Base-by-base conservation (phyloP, 2,113 vertebrate genomes). In the Hydropotes inermis region DNA sequence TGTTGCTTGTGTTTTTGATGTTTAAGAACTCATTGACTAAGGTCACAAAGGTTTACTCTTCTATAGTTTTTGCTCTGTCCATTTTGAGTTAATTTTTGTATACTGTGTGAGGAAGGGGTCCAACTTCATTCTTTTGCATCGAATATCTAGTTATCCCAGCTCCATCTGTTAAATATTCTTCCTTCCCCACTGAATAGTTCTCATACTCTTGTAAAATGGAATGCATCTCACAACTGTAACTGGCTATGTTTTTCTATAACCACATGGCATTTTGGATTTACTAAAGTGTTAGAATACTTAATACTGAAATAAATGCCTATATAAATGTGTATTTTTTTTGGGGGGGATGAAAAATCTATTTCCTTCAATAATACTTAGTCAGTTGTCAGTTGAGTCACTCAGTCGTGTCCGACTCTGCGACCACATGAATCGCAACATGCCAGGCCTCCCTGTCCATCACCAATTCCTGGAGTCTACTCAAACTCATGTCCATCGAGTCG, bases 11-110 rank as follows among this genome's bases (percentile, higher is more conserved):
- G 70, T 64, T 83, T 47, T 81, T 61, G 55, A 27, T 64, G 5
- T 60, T 92, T 67, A 90, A 94, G 83, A 97, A 89, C 61, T 39
- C 70, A 85, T 10, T 15, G n/a, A 43, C n/a, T 91, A 87, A 90
- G 47, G 39, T 78, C 52, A 81, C 8, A 47, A 70, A 79, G 39
- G 4, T 78, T 97, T 27, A 94, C 16, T 57, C n/a, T 52, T 27
- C 30, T 86, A 28, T 39, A 58, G 28, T 47, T 89, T 45, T 82
- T 83, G 52, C 33, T 84, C 19, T 55, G 60, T 67, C 57, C 7
- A 79, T 21, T 93, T 70, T 14, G 39, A 45, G 28, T 45, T 85
- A 70, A 47, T 28, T 88, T 91, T 78, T 93, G 33, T n/a, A 21
- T 50, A 60, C 5, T 54, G 28, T 87, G 7, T 57, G n/a, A 61